These are phyloP conservation scores for Empidonax traillii DNA, from an alignment of 2,113 vertebrate species.

Conservation along the genomic window DNA sequence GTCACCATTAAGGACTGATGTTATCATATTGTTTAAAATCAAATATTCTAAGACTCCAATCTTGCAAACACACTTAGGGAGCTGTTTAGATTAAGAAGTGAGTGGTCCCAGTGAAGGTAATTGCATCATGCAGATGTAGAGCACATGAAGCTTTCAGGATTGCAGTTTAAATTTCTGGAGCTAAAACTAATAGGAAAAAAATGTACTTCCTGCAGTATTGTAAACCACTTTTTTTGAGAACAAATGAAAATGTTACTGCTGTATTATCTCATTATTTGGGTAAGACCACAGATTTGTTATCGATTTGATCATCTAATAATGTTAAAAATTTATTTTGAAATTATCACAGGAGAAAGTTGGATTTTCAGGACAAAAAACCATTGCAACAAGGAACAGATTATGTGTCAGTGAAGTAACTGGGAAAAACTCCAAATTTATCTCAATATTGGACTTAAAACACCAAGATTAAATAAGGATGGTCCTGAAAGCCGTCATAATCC, in stretches of 20 bases:
- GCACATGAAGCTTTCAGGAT: not conserved
- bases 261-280: not conserved
- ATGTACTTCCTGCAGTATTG: not conserved
- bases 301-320: not conserved
- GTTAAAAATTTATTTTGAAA: not conserved
- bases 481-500: not conserved
- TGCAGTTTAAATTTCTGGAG: not conserved
- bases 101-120: not conserved
- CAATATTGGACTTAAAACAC: not conserved
- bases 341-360: not conserved
- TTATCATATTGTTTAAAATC: not conserved
- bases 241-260: not conserved
- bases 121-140: not conserved
- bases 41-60: not conserved
- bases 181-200: not conserved
- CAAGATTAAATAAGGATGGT: not conserved
- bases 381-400: not conserved
- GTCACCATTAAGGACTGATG: not conserved
- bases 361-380: not conserved
- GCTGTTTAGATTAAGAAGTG: not conserved
- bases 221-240: not conserved
- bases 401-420: not conserved
- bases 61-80: not conserved
- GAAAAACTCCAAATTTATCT: constrained; percentile 8
- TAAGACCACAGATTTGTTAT: not conserved